Conservation (phyloP, 1,140 invertebrate species). For the Nautilus pompilius region DNA sequence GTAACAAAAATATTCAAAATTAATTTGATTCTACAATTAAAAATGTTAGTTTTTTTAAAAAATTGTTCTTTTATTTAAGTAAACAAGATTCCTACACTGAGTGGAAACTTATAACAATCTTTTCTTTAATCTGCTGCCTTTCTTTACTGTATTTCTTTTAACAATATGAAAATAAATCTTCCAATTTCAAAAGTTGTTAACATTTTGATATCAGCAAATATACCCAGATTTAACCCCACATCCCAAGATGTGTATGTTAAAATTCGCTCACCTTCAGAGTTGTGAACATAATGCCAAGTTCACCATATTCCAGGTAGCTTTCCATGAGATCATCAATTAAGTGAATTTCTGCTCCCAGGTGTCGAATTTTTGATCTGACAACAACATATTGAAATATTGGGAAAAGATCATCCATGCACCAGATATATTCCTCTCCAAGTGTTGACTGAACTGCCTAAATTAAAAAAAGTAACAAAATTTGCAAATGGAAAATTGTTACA, state of each 20-base stretch:
- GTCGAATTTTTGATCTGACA: slow-evolving; percentile 73
- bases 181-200: not conserved
- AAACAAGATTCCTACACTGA: not conserved
- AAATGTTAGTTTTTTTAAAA: no score
- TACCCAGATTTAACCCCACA: not conserved
- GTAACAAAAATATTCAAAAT: no score
- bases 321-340: slow-evolving; percentile 83
- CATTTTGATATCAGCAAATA: not conserved
- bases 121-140: not conserved
- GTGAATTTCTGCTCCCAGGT: slow-evolving; percentile 80
- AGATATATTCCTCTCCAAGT: slow-evolving; percentile 62
- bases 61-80: not conserved
- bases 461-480: not conserved
- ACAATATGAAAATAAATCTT: not conserved
- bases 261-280: slow-evolving; percentile 65
- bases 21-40: no score
- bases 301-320: slow-evolving; percentile 69
- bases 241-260: not conserved
- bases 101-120: not conserved
- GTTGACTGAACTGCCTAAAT: slow-evolving; percentile 59
- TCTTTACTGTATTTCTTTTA: not conserved
- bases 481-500: no score
- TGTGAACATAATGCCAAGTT: slow-evolving; percentile 81
- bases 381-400: slow-evolving; percentile 83
- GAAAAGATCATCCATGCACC: slow-evolving; percentile 83